Conservation (phyloP, 2,797 vertebrate genomes). For the Bradypodion ventrale region DNA sequence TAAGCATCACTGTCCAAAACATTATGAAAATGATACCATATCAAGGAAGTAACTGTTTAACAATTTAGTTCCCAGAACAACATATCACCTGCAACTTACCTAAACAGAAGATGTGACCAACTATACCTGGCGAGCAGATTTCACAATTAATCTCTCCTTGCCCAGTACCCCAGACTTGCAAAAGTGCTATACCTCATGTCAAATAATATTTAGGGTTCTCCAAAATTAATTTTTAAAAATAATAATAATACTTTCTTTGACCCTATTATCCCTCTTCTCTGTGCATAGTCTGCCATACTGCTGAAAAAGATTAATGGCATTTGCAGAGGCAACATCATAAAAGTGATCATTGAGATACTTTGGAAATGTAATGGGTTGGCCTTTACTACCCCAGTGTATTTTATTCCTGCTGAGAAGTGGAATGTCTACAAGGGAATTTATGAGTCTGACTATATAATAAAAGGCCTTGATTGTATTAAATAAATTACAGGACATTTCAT, state of each 20-base stretch:
- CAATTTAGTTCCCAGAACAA: background rate
- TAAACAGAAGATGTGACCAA: background rate
- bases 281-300: too few species aligned
- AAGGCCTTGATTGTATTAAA: slow-evolving; percentile 33
- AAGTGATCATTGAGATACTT: slow-evolving; percentile 28
- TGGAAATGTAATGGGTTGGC: slow-evolving; percentile 25
- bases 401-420: slow-evolving; percentile 14
- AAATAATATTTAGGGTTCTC: background rate
- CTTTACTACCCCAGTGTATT: slow-evolving; percentile 31
- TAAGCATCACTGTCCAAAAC: background rate
- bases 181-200: background rate
- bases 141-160: background rate
- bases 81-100: background rate
- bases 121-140: background rate
- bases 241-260: background rate
- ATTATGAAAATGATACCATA: background rate
- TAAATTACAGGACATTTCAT: slow-evolving; percentile 28
- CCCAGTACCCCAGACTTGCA: background rate
- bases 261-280: background rate
- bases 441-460: slow-evolving; percentile 31
- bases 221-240: background rate
- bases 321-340: slow-evolving; percentile 14
- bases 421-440: slow-evolving; percentile 34
- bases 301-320: slow-evolving; percentile 31
- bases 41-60: background rate